phyloP scores from a whole-genome alignment of 2,888 invertebrate genomes.

The Melanotus villosus region DNA sequence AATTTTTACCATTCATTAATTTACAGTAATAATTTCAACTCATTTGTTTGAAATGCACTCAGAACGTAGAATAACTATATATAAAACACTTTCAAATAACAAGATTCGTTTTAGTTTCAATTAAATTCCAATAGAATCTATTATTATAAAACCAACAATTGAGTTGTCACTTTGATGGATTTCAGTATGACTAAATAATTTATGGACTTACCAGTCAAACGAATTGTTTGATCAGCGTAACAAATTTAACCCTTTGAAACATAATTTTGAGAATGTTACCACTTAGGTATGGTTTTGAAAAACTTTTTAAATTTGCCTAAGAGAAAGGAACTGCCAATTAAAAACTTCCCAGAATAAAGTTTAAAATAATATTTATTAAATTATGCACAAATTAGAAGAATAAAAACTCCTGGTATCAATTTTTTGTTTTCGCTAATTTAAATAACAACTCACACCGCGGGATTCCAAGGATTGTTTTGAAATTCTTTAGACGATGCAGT shows the following conservation, averaged over 20 bases:
- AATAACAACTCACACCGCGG: not conserved
- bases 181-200: constrained; percentile 57
- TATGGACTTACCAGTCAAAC: constrained; percentile 55
- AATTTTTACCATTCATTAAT: too few species aligned
- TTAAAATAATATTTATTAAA: too few species aligned
- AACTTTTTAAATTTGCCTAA: too few species aligned
- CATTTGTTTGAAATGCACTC: too few species aligned
- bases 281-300: too few species aligned
- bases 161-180: constrained; percentile 64
- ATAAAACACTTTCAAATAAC: too few species aligned
- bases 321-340: too few species aligned
- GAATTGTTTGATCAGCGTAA: constrained; percentile 62
- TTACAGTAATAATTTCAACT: too few species aligned
- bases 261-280: not conserved
- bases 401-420: too few species aligned
- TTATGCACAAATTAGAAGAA: too few species aligned
- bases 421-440: not conserved
- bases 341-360: too few species aligned
- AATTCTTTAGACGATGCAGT: constrained; percentile 22
- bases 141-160: constrained; percentile 48
- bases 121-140: constrained; percentile 23
- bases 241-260: constrained; percentile 61
- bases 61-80: too few species aligned
- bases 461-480: constrained; percentile 28
- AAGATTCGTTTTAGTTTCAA: not conserved